These are phyloP conservation scores for Stigmatopora nigra DNA, from an alignment of 2,113 vertebrate species.

Conservation along the genomic window DNA sequence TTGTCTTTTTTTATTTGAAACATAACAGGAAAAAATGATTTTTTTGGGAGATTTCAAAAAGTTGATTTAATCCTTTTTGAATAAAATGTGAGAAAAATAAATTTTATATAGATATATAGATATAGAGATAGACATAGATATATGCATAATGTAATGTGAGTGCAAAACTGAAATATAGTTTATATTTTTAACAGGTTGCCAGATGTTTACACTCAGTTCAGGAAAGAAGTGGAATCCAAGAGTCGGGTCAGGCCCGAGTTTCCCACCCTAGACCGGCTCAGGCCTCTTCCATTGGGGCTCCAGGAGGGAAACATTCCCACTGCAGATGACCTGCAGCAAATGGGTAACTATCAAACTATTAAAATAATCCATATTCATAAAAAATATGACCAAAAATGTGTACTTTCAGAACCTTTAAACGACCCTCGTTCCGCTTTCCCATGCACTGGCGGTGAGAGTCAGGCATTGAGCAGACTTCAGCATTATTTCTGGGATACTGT, in stretches of 20 bases:
- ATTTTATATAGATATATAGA: too few species aligned
- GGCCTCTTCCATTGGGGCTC: constrained; percentile 65
- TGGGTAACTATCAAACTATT: constrained; percentile 44
- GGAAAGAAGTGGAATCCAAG: constrained; percentile 67
- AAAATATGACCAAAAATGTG: background rate
- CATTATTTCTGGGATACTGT: constrained; percentile 82
- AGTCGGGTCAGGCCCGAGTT: constrained; percentile 62
- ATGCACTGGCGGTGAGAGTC: constrained; percentile 73
- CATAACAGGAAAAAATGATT: too few species aligned
- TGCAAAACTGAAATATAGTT: background rate
- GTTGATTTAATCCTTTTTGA: too few species aligned
- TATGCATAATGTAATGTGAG: too few species aligned
- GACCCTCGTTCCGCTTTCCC: constrained; percentile 76
- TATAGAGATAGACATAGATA: too few species aligned
- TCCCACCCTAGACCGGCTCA: constrained; percentile 53
- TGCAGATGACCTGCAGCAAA: constrained; percentile 66
- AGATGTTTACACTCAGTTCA: constrained; percentile 78
- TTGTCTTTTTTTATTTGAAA: too few species aligned
- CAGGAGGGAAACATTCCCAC: constrained; percentile 71
- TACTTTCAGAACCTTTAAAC: constrained; percentile 53
- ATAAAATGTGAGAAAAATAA: too few species aligned
- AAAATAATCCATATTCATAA: background rate
- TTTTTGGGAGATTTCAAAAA: too few species aligned
- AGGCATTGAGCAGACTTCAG: constrained; percentile 71
- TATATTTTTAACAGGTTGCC: constrained; percentile 63